Evolutionary conservation across 2,888 invertebrate species (phyloP).

Genomic region (Diplolepis rosae): DNA sequence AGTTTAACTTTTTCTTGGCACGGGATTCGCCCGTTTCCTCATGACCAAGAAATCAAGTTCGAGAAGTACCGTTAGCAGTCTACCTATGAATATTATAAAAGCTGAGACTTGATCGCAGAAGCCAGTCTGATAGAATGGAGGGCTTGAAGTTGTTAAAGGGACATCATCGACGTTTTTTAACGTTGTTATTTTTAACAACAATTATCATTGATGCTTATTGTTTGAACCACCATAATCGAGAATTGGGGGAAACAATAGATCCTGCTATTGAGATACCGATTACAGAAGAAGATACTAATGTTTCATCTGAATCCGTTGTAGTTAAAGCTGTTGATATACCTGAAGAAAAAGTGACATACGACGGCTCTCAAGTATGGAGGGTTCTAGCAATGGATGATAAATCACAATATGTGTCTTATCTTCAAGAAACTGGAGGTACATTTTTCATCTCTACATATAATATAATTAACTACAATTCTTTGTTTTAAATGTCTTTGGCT

Average conservation of each 20-base stretch:
- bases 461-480: constrained; percentile 8
- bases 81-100: constrained; percentile 66
- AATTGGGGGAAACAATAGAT: constrained; percentile 29
- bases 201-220: constrained; percentile 36
- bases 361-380: constrained; percentile 86
- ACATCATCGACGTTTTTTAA: constrained; percentile 10
- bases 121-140: constrained; percentile 59
- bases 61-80: constrained; percentile 61
- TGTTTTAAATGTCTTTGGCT: neutral
- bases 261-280: constrained; percentile 47
- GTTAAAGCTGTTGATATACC: constrained; percentile 61
- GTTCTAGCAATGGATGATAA: constrained; percentile 76
- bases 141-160: constrained; percentile 35
- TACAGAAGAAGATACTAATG: constrained; percentile 34
- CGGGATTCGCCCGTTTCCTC: neutral
- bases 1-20: constrained; percentile 13
- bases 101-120: constrained; percentile 51
- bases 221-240: constrained; percentile 34
- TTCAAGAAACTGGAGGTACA: constrained; percentile 77
- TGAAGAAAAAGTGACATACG: constrained; percentile 77
- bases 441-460: constrained; percentile 7
- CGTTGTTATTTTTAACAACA: constrained; percentile 36
- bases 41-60: constrained; percentile 39
- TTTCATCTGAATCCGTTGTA: constrained; percentile 49
- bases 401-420: constrained; percentile 74